Evolutionary conservation across 2,888 invertebrate genomes (phyloP), one percentile per base, ranked within the genome.

Genomic region (Ctena decussata): DNA sequence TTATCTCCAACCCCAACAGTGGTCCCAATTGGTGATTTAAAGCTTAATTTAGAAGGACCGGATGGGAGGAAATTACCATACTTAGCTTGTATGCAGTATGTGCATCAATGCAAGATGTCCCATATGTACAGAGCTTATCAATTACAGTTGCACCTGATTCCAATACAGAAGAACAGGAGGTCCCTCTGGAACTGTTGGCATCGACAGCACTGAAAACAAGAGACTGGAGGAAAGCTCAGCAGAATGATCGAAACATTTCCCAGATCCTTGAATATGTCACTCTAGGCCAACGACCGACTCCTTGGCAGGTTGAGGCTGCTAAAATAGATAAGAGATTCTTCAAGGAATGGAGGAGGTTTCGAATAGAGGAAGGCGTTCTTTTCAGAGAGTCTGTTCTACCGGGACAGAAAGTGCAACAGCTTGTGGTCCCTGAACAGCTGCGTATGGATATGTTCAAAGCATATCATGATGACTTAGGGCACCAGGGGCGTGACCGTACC

Each of bases 401-500:
- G n/a, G 76, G 53, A 12, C 57, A 76, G 27, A 27, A 76, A n/a
- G 30, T 57, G 21, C 15, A 27, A 46, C 76, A 57, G 76, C 24
- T 24, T 21, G 39, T 76, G 11, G 60, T 53, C 12, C 37, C 57
- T 32, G 32, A 44, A n/a, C 18, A 21, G n/a, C 30, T 70, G 27
- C 37, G 6, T 6, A 24, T 24, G 8, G 37, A n/a, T 37, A 49
- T 75, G 53, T 1, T 77, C 21, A 35, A 69, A 32, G 65, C 65
- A 21, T 41, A 49, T 24, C 77, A 77, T 53, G 60, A 69, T 69
- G 70, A 77, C 65, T 32, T 77, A 27, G 79, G 79, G 32, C 79
- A 79, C 49, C 73, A 24, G 39, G 72, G 79, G 15, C 41, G 32
- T 30, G 57, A 72, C n/a, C 27, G 72, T 8, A 79, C 79, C 21